Conservation (phyloP, 1,140 invertebrate genomes). For the Magallana ariakensis region DNA sequence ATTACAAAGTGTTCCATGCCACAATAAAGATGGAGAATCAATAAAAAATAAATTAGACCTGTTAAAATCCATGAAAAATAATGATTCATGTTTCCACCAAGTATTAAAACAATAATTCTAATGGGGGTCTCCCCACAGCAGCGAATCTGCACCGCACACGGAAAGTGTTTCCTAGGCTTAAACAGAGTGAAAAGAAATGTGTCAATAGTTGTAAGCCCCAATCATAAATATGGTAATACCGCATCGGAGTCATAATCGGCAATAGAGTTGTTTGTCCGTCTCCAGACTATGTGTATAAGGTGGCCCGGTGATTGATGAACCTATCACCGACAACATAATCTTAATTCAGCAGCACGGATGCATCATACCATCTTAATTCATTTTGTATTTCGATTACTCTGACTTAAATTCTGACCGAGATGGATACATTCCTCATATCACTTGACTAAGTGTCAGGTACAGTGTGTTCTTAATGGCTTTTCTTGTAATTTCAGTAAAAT, state of each 20-base stretch:
- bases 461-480: background rate
- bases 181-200: background rate
- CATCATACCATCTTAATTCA: no score
- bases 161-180: slow-evolving; percentile 18
- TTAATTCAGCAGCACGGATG: no score
- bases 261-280: background rate
- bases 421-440: no score
- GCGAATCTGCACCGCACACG: background rate
- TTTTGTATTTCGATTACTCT: no score
- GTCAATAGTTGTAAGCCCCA: background rate
- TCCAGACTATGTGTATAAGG: background rate
- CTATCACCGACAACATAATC: no score
- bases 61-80: slow-evolving; percentile 35
- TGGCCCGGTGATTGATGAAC: background rate
- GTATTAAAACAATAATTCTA: slow-evolving; percentile 17
- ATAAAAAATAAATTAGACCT: slow-evolving; percentile 30
- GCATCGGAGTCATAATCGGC: background rate
- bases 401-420: no score
- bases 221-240: slow-evolving; percentile 22
- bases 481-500: slow-evolving; percentile 52
- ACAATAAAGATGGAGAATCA: slow-evolving; percentile 12
- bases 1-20: slow-evolving; percentile 20
- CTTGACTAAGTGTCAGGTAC: no score
- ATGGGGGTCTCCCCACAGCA: background rate
- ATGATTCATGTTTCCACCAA: slow-evolving; percentile 28